phyloP scores from a whole-genome alignment of 2,888 invertebrate species.

The Drosophila ochracea region DNA sequence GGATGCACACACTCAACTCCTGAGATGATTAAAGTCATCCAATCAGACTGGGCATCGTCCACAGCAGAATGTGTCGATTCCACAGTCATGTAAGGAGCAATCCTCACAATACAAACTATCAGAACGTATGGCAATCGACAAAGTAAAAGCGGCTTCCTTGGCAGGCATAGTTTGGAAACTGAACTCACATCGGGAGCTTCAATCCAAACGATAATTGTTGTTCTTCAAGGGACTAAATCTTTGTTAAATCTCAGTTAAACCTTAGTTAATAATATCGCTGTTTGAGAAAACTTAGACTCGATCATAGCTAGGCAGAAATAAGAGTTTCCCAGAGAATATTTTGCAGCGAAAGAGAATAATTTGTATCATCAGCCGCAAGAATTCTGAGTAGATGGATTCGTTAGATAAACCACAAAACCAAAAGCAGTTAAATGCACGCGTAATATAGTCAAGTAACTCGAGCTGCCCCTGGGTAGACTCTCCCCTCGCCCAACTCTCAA shows the following conservation, averaged over 20 bases:
- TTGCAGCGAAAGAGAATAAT: neutral
- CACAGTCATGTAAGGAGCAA: neutral
- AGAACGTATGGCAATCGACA: neutral
- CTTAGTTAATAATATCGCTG: neutral
- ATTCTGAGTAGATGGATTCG: conserved; percentile 5
- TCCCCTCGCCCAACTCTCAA: neutral
- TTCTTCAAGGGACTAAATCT: neutral
- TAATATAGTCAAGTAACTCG: conserved; percentile 7
- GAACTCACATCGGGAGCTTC: too few relatives aligned
- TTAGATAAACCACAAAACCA: conserved; percentile 20
- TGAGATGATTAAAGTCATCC: neutral
- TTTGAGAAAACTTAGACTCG: neutral
- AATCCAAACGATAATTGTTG: neutral
- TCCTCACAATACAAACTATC: neutral
- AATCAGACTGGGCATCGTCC: too few relatives aligned
- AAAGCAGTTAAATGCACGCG: conserved; percentile 24
- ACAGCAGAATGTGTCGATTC: too few relatives aligned
- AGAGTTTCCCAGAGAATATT: neutral
- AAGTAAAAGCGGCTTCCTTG: neutral
- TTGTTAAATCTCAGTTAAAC: neutral
- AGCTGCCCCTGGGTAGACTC: too few relatives aligned
- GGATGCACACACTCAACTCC: neutral
- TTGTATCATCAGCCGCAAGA: neutral
- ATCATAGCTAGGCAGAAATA: neutral
- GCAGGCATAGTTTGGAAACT: neutral